Evolutionary conservation across 1,140 invertebrate species (phyloP).

Genomic region (Drosophila ogumai): DNA sequence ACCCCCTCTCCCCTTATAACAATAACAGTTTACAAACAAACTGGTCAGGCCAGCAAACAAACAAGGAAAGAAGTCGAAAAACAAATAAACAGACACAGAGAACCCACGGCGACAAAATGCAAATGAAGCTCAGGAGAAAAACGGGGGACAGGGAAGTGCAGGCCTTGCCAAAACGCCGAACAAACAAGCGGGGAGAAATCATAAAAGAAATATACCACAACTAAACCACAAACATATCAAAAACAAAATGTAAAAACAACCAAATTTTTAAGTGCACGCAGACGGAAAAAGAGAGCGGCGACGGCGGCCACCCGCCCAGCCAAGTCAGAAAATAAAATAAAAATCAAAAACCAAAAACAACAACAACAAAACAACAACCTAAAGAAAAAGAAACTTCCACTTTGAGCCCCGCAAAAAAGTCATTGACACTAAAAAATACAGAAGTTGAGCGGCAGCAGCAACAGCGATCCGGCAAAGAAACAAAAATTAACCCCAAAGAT

Average conservation of each 20-base stretch:
- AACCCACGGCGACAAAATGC: conserved; percentile 55
- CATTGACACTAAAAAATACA: conserved; percentile 69
- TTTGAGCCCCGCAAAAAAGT: conserved; percentile 62
- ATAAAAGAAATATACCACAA: conserved; percentile 37
- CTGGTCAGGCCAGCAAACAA: conserved; percentile 20
- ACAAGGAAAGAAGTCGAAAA: conserved; percentile 19
- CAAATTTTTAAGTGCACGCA: conserved; percentile 63
- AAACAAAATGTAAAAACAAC: conserved; percentile 21
- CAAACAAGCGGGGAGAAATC: conserved; percentile 50
- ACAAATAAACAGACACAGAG: conserved; percentile 29
- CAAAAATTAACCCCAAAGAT: conserved; percentile 43
- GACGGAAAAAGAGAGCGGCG: conserved; percentile 62
- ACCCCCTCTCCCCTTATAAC: conserved; percentile 13
- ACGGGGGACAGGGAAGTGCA: not conserved
- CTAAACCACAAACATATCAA: conserved; percentile 27
- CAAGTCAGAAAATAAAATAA: conserved; percentile 6
- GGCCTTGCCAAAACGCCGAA: conserved; percentile 17
- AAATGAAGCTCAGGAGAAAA: conserved; percentile 49
- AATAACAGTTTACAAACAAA: conserved; percentile 43
- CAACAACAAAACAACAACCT: conserved; percentile 18
- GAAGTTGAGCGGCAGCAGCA: conserved; percentile 22
- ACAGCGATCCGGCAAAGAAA: conserved; percentile 11
- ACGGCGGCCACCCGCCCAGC: conserved; percentile 39
- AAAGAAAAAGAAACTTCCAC: conserved; percentile 69
- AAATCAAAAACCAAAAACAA: conserved; percentile 26